Base-by-base conservation (phyloP, 2,797 vertebrate genomes). In the Neostethus bicornis region DNA sequence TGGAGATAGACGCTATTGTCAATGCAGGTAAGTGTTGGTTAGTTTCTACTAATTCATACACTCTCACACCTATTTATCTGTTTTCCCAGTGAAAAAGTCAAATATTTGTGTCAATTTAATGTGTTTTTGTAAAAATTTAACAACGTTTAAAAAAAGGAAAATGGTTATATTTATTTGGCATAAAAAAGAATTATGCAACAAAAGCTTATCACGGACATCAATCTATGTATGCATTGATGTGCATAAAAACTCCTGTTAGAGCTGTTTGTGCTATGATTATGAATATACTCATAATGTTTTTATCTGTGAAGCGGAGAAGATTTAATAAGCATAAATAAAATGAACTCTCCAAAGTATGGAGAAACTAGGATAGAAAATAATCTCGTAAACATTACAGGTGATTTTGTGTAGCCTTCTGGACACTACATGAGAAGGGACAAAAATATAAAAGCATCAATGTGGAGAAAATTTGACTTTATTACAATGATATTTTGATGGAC, bases 1-100 rank as follows among this genome's bases (percentile, higher is more conserved):
- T 96, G 84, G 95, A 96, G 87, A 89, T 96, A 13, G 94, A 95
- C 0, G 93, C 91, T 2, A 89, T 97, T 4, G 89, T 94, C 66
- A 97, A 97, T 3, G 93, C 95, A 63, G 95, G 95, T 97, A 88
- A 78, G 58, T 54, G 21, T 49, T n/a, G 12, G n/a, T 14, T 46
- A 44, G 24, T 21, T 7, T 13, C 28, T 28, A 9, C 41, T 32
- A 14, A 59, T 11, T 17, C 12, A 50, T 25, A 5, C 24, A 29
- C 8, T 32, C 14, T 23, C 4, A 10, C 31, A 49, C 9, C n/a
- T 10, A 31, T 5, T 29, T 4, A 43, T 65, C 29, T 11, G 2
- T 20, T 41, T 56, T 19, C n/a, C 32, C 8, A 37, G 32, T 4
- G 12, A 14, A 37, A 12, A 56, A 49, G 52, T 46, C 21, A 45